Base-by-base conservation (phyloP, 2,797 vertebrate genomes). In the Liasis olivaceus region DNA sequence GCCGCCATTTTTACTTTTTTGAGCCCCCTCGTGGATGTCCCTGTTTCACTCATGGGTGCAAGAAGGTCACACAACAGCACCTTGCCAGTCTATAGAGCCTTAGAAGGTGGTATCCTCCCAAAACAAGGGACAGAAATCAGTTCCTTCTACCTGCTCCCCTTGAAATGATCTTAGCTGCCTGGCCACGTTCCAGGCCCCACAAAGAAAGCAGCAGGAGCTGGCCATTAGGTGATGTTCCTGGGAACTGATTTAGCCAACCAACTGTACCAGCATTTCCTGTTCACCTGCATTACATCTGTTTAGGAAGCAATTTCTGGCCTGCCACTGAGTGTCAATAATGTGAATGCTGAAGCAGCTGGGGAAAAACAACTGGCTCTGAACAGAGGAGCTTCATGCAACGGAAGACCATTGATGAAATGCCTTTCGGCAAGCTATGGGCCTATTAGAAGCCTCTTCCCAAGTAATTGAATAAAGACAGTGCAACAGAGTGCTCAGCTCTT, bases 191-290 rank as follows among this genome's bases (percentile, higher is more conserved):
- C n/a, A 5, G 59, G 63, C 81, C 15, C 26, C 28, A 22, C 8
- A n/a, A 31, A 9, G 59, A 81, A 51, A 81, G 66, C 69, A 15
- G 69, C 42, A 51, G 28, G 51, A 20, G 31, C 58, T 81, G 66
- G 60, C n/a, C 28, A 54, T 56, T 88, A 31, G 66, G 66, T 54
- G 87, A 92, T 81, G 42, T 24, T 77, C 86, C 91, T 88, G 59
- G 86, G 81, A 89, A 59, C 56, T 66, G 22, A n/a, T 91, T 86
- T 84, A 64, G 51, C 51, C 90, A 58, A 58, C 90, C 20, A 51
- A 58, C 62, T 81, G 14, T 59, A 84, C n/a, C n/a, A 24, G 36
- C 22, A 54, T 26, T 84, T 92, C 91, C 87, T 92, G 91, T 92
- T 84, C 81, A 56, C 87, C 36, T 84, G 69, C 28, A 47, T 28